phyloP scores from a whole-genome alignment of 2,888 invertebrate species.

The Hemithea aestivaria region DNA sequence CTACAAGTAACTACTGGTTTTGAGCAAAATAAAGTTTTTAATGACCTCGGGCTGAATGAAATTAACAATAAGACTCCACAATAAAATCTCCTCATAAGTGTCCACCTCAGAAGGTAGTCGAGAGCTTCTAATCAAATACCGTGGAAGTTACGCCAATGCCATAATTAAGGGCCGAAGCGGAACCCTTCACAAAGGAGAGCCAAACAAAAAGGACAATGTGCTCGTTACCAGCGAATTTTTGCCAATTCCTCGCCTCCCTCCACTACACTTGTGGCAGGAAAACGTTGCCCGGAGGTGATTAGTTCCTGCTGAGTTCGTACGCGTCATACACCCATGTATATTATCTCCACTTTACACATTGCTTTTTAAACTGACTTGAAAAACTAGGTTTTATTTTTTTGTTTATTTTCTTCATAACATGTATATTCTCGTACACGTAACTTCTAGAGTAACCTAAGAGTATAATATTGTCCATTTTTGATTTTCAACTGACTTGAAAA shows the following conservation, averaged over 20 bases:
- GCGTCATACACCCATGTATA: too few species aligned
- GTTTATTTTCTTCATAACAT: too few species aligned
- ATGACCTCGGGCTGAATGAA: neutral
- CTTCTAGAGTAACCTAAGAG: too few species aligned
- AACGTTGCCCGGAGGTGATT: slow-evolving; percentile 30
- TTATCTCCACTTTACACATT: too few species aligned
- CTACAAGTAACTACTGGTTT: too few species aligned
- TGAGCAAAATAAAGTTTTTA: too few species aligned
- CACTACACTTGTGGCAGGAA: slow-evolving; percentile 39
- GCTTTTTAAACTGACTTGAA: too few species aligned
- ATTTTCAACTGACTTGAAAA: too few species aligned
- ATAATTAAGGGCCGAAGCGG: slow-evolving; percentile 52
- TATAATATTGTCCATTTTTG: too few species aligned
- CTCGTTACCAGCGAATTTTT: slow-evolving; percentile 61
- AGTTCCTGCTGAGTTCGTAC: too few species aligned
- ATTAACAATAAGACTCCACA: slow-evolving; percentile 6
- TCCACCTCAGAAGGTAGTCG: slow-evolving; percentile 15
- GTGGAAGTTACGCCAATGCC: slow-evolving; percentile 51
- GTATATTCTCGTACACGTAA: too few species aligned
- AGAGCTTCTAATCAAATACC: slow-evolving; percentile 42
- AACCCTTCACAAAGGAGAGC: slow-evolving; percentile 56
- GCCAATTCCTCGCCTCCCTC: slow-evolving; percentile 38
- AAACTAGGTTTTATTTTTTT: too few species aligned
- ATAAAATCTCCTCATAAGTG: slow-evolving; percentile 10
- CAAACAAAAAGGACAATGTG: slow-evolving; percentile 69